Base-by-base conservation (phyloP, 2,113 vertebrate species). In the Hemiprocne comata region DNA sequence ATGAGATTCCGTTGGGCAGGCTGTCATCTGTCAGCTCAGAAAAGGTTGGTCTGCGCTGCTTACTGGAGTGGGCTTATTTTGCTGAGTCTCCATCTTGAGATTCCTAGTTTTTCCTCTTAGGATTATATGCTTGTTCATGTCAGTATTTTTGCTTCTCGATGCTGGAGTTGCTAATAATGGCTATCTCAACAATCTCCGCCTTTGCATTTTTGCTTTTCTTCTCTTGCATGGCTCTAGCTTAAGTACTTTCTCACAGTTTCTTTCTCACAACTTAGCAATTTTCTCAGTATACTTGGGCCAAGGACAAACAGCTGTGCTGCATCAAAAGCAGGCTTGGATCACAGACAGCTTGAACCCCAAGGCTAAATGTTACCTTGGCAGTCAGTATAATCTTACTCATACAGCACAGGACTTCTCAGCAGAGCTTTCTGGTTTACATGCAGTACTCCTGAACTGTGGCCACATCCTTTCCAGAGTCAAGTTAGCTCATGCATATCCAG, bases 211-310 rank as follows among this genome's bases (percentile, higher is more conserved):
- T 64, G 23, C 6, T 77, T 82, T 46, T 28, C 67, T 91, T 95
- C 84, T 87, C 84, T 94, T 55, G 3, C 26, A 31, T 29, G 38
- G 12, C 26, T 86, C 55, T 70, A 62, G 33, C 29, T 73, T 74
- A 46, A 76, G 51, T 72, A 93, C 11, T 88, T 93, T 96, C 96
- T 92, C 88, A 94, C 88, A 93, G 50, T 44, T 93, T 90, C 67
- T 62, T 93, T 38, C 79, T 96, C 55, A 70, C 55, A 93, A 26
- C 34, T 93, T 80, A 44, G 69, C 34, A 60, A 71, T 92, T 92
- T 86, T 95, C 85, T 90, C 92, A 77, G 64, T 34, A 55, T 84
- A 67, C 38, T 48, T 44, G 18, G 92, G 94, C 90, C 96, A 96
- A 93, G 65, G 76, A 67, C 48, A 48, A 13, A 11, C 96, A 95